Base-by-base conservation (phyloP, 35 echinoderm and acorn worm genomes). In the Apostichopus parvimensis region DNA sequence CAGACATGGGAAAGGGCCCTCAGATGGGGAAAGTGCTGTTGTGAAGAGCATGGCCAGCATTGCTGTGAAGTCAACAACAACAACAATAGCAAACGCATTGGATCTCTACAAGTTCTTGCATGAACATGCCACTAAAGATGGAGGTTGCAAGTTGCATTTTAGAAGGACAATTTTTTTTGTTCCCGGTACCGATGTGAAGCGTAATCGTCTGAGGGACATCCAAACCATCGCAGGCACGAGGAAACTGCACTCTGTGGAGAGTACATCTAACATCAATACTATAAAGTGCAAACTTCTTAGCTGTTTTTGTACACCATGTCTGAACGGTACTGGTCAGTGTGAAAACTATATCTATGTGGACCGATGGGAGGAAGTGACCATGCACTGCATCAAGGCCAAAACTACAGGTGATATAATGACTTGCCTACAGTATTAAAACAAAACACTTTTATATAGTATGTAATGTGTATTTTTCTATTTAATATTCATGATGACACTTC, bases 1-100 rank as follows among this genome's bases (percentile, higher is more conserved):
- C 9, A 72, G 95, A 4, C 95, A 95, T 79, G 92, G 95, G 5
- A 95, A 95, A 58, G 95, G 92, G 12, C 26, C 89, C 72, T 79
- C 60, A 23, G 92, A 93, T 91, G 89, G 95, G 14, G 82, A 95
- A 64, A 22, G 25, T 54, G 88, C 95, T 65, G 88, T 93, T 0
- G 25, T 93, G 0, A 95, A 95, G 57, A 77, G 24, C 45, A 28
- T 86, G 23, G 95, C 92, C 18, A 25, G 91, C 14, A 60, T 25
- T 13, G 94, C 92, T 1, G 80, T 87, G 1, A 93, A 91, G 57
- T 10, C 52, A 78, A 87, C 87, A 5, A 60, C 62, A 14, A 80
- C 92, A 18, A 28, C 72, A 1, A 93, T 95, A 10, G 14, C 2
- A 1, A 77, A 77, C 73, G 86, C 94, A 5, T 71, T 54, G 79